Conservation (phyloP, 2,888 invertebrate species). For the Chloroclystis v-ata region DNA sequence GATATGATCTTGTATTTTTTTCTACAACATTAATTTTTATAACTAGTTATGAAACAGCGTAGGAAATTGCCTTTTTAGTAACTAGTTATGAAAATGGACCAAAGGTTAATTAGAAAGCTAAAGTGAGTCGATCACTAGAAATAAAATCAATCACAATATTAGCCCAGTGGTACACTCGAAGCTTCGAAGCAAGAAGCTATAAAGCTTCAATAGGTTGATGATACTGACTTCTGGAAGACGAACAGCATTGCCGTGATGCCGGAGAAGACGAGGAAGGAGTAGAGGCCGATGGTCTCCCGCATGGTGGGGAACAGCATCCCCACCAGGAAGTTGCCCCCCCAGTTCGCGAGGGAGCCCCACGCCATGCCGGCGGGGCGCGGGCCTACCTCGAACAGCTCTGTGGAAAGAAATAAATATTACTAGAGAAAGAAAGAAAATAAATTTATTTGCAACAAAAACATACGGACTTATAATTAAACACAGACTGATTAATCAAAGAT, state of each 20-base stretch:
- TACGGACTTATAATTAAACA: no score
- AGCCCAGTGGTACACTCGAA: no score
- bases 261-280: slow-evolving; percentile 87
- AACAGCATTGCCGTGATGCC: slow-evolving; percentile 72
- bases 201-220: neutral
- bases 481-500: no score
- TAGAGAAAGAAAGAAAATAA: neutral
- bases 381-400: slow-evolving; percentile 89
- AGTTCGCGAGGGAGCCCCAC: slow-evolving; percentile 90
- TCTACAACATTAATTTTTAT: no score
- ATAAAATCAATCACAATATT: no score
- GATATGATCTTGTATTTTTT: no score
- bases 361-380: slow-evolving; percentile 92
- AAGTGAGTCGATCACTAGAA: no score
- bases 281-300: slow-evolving; percentile 80
- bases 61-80: no score
- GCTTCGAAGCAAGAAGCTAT: no score
- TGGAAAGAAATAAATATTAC: neutral
- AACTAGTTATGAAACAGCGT: no score
- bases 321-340: slow-evolving; percentile 92
- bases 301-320: slow-evolving; percentile 86
- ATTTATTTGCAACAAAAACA: neutral
- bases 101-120: no score
- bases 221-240: slow-evolving; percentile 79
- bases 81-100: no score